Conservation (phyloP, 2,888 invertebrate species). For the Chrysolina oricalcia region DNA sequence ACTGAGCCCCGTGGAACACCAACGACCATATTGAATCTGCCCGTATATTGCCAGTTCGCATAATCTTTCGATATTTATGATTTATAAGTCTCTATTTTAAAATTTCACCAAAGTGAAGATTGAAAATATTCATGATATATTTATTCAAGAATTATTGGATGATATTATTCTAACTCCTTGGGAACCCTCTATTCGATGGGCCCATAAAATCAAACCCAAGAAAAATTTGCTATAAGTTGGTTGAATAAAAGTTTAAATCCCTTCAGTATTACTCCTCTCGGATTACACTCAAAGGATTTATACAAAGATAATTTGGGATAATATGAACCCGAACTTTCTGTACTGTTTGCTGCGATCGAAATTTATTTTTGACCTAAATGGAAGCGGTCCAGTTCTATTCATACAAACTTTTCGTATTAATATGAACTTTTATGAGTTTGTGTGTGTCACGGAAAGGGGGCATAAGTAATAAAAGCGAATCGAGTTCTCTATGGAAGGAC, state of each 20-base stretch:
- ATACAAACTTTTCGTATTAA: conserved; percentile 33
- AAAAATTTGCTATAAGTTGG: neutral
- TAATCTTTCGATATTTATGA: too few species aligned
- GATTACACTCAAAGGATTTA: conserved; percentile 20
- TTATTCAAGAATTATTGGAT: neutral
- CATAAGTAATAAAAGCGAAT: conserved; percentile 22
- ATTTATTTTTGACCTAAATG: conserved; percentile 32
- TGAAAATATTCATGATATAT: too few species aligned
- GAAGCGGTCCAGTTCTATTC: conserved; percentile 26
- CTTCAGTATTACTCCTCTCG: conserved; percentile 10
- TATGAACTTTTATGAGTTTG: conserved; percentile 35
- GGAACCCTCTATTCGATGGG: too few species aligned
- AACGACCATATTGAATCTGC: too few species aligned
- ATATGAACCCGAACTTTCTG: conserved; percentile 20
- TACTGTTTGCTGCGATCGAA: conserved; percentile 21
- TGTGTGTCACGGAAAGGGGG: conserved; percentile 20
- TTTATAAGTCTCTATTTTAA: too few species aligned
- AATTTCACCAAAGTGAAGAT: too few species aligned
- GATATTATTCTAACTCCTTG: too few species aligned
- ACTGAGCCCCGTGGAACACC: too few species aligned
- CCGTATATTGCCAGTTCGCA: too few species aligned
- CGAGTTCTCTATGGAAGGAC: conserved; percentile 7
- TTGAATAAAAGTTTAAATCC: conserved; percentile 1
- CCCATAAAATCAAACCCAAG: conserved; percentile 9
- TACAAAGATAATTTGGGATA: conserved; percentile 32